Conservation (phyloP, 1,140 invertebrate genomes). For the Drosophila murphyi region DNA sequence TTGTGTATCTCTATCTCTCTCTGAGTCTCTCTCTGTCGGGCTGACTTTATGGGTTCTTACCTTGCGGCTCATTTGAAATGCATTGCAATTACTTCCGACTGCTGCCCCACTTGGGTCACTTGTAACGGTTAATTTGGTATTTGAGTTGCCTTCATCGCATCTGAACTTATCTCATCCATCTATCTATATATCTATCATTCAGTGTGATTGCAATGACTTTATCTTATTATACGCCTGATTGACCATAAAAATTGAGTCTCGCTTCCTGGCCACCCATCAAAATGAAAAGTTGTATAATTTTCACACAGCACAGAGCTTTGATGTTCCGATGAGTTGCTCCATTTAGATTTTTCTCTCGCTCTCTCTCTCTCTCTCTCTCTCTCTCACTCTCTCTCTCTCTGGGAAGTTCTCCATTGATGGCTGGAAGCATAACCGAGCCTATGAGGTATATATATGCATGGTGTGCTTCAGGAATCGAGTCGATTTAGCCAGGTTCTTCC, state of each 20-base stretch:
- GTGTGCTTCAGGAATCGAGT: too few species aligned
- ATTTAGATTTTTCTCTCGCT: too few species aligned
- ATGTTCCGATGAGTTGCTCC: slow-evolving; percentile 29
- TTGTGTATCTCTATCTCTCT: neutral
- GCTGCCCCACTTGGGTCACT: slow-evolving; percentile 25
- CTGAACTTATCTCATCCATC: slow-evolving; percentile 20
- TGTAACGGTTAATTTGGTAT: slow-evolving; percentile 53
- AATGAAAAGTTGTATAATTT: slow-evolving; percentile 74
- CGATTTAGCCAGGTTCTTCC: too few species aligned
- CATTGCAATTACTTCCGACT: slow-evolving; percentile 49
- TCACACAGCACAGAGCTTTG: slow-evolving; percentile 59
- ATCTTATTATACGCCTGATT: slow-evolving; percentile 79
- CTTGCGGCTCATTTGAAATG: slow-evolving; percentile 60
- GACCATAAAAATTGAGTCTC: slow-evolving; percentile 67
- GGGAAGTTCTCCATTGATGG: too few species aligned
- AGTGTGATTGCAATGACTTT: slow-evolving; percentile 58
- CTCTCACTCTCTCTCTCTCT: too few species aligned
- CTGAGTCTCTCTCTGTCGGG: neutral
- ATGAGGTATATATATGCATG: too few species aligned
- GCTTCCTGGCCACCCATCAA: slow-evolving; percentile 57
- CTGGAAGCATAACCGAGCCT: neutral
- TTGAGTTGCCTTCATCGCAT: slow-evolving; percentile 14
- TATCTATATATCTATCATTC: slow-evolving; percentile 35
- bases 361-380: too few species aligned
- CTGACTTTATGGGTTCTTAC: slow-evolving; percentile 20